Evolutionary conservation across 2,113 vertebrate species (phyloP), one percentile per base, ranked within the genome.

Genomic region (Cynocephalus volans): DNA sequence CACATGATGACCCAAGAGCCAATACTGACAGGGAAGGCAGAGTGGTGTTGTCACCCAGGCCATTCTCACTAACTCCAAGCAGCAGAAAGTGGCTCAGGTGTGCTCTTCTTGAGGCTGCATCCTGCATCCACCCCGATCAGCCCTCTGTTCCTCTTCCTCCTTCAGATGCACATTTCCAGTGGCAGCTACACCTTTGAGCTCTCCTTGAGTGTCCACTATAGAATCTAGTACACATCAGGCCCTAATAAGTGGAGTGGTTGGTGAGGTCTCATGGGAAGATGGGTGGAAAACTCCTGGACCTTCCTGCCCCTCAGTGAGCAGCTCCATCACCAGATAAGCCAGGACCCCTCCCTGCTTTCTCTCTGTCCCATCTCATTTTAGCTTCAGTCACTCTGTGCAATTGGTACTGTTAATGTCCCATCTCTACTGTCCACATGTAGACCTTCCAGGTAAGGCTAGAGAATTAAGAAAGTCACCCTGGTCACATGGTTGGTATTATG

Each of bases 191-290:
- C 9, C 18, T 45, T 52, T 1, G 26, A 4, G 6, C 11, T 69
- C 31, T 36, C 12, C 19, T 36, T 85, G 10, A 2, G 48, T 54
- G n/a, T 26, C 31, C 36, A 33, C 28, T 65, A 3, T 26, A 69
- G 33, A 36, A 86, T 86, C 64, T 45, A 10, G 14, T 62, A 36
- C 21, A 67, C 7, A 36, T 54, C 8, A 69, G 33, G 28, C 36
- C 33, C 48, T 54, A 54, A 36, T 52, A 69, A 69, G 10, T 52
- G 19, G 12, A 54, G 24, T 36, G 12, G 12, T 31, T n/a, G 26
- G 6, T 28, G 23, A 56, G n/a, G 13, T 23, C 2, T 31, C 17
- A 2, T 48, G 6, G 2, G 36, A 31, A 23, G 41, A 1, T 13
- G 26, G 8, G 28, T 8, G 31, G 36, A 21, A 33, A 15, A 48